These are phyloP conservation scores for Harlomillsia oculata DNA, from an alignment of 1,140 invertebrate genomes.

Conservation along the genomic window DNA sequence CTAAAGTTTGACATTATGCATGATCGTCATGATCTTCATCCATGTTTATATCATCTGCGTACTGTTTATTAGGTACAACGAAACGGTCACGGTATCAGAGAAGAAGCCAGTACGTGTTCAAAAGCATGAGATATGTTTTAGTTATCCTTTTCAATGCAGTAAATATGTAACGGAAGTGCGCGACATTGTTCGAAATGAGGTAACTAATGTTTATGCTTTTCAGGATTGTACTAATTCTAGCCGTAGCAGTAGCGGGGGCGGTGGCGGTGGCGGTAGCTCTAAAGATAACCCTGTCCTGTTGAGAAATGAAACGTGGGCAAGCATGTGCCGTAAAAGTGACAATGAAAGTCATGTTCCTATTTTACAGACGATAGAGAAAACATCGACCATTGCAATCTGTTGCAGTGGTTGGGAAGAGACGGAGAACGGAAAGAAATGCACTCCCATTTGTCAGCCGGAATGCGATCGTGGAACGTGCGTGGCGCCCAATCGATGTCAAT, in stretches of 20 bases:
- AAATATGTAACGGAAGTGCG: constrained; percentile 69
- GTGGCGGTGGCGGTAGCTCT: no score
- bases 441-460: constrained; percentile 64
- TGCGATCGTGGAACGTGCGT: constrained; percentile 70
- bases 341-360: no score
- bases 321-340: no score
- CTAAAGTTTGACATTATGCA: background rate
- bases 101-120: constrained; percentile 68
- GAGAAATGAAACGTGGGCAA: no score
- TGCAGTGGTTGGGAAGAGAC: constrained; percentile 62
- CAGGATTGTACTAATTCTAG: no score
- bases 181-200: constrained; percentile 57
- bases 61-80: constrained; percentile 52
- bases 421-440: constrained; percentile 54
- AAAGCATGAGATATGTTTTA: constrained; percentile 69
- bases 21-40: background rate
- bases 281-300: no score
- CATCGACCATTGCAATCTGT: constrained; percentile 67
- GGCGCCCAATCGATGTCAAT: constrained; percentile 75
- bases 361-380: constrained; percentile 57
- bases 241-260: no score
- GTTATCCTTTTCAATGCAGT: constrained; percentile 71
- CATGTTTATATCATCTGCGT: background rate
- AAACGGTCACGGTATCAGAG: constrained; percentile 61
- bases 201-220: no score